Percentiles rank a stretch among this genome's conserved stretches.
phyloP scores from a whole-genome alignment of 2,888 invertebrate species.

The Linnaemya tessellans region DNA sequence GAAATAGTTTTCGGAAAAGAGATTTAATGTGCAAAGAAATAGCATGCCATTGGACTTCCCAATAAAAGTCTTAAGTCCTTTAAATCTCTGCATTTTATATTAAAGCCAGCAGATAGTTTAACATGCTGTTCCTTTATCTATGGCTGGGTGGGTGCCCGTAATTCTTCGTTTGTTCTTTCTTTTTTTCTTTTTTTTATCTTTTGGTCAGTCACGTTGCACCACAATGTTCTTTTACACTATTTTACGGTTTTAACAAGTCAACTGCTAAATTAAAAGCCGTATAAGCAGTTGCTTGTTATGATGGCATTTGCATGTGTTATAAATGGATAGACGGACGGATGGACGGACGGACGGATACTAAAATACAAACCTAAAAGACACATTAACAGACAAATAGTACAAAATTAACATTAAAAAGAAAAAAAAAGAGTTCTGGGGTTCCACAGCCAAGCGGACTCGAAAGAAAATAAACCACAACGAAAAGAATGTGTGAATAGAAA shows the following conservation, averaged over 20 bases:
- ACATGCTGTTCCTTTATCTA: slow-evolving; percentile 7
- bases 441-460: not conserved
- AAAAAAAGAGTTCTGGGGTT: slow-evolving; percentile 19
- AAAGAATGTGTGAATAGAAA: slow-evolving; percentile 13
- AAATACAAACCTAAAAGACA: slow-evolving; percentile 37
- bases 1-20: no score
- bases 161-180: slow-evolving; percentile 5
- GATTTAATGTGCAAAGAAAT: no score
- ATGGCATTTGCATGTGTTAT: slow-evolving; percentile 65
- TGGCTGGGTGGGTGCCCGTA: not conserved
- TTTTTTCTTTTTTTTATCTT: slow-evolving; percentile 11
- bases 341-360: slow-evolving; percentile 26
- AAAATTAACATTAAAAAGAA: slow-evolving; percentile 41
- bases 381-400: slow-evolving; percentile 51
- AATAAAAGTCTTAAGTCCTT: not conserved
- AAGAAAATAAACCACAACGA: not conserved
- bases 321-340: slow-evolving; percentile 62
- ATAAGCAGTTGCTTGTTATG: slow-evolving; percentile 67
- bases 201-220: slow-evolving; percentile 68
- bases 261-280: slow-evolving; percentile 71
- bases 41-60: no score
- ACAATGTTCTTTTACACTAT: slow-evolving; percentile 68
- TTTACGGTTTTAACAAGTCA: slow-evolving; percentile 71
- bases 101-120: slow-evolving; percentile 17
- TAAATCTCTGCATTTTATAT: slow-evolving; percentile 6